Percentiles rank a stretch among this genome's conserved stretches.
Conservation (phyloP, 2,113 vertebrate genomes). For the Podiceps cristatus region DNA sequence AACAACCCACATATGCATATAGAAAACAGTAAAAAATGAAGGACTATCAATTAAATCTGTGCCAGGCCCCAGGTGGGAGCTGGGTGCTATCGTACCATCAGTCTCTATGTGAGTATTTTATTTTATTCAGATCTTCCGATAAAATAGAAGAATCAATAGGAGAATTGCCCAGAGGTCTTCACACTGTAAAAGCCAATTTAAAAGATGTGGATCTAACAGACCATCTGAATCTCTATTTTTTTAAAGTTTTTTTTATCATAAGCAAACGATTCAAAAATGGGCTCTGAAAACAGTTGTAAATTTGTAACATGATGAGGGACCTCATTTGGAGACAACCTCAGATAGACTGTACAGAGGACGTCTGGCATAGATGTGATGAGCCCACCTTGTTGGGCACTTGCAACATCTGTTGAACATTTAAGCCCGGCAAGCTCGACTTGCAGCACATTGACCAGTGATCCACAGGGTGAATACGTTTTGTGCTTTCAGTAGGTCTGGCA, state of each 20-base stretch:
- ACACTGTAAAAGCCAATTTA: not conserved
- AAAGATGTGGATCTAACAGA: not conserved
- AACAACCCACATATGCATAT: fast-evolving
- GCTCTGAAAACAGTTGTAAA: not conserved
- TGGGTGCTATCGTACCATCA: not conserved
- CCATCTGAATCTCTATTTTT: not conserved
- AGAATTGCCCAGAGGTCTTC: not conserved
- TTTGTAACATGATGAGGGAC: not conserved
- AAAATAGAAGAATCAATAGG: not conserved
- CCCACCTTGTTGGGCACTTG: not conserved
- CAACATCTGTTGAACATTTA: not conserved
- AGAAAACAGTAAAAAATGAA: not conserved
- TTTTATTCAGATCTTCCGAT: not conserved
- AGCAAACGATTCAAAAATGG: not conserved
- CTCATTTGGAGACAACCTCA: not conserved
- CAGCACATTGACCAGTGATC: not conserved
- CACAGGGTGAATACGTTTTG: not conserved
- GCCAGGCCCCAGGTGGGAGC: not conserved
- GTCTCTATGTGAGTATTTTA: not conserved
- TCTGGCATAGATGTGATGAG: not conserved
- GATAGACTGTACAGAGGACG: not conserved
- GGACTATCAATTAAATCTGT: not conserved
- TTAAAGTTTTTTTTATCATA: not conserved
- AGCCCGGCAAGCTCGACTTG: fast-evolving
- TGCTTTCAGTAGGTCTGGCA: not conserved